Evolutionary conservation across 2,113 vertebrate species (phyloP).

Genomic region (Nothoprocta perdicaria): DNA sequence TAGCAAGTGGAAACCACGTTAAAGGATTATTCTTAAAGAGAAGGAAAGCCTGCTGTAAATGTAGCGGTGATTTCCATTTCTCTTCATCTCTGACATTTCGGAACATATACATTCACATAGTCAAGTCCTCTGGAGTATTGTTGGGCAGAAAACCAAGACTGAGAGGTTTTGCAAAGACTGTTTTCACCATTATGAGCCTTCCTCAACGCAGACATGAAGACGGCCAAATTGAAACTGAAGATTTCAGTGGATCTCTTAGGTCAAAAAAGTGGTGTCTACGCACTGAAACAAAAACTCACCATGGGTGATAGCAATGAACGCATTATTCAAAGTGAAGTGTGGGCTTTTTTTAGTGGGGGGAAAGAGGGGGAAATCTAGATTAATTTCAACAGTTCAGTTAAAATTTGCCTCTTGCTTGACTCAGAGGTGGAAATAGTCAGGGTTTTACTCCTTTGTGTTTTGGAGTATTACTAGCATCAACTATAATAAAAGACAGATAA

Average conservation of each 20-base stretch:
- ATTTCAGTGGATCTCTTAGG: neutral
- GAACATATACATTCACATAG: neutral
- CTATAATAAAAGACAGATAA: neutral
- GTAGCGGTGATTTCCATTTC: neutral
- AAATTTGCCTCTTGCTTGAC: neutral
- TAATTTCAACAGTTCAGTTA: neutral
- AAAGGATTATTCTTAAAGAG: neutral
- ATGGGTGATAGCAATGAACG: neutral
- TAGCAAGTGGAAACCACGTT: neutral
- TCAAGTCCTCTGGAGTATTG: neutral
- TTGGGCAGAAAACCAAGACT: conserved; percentile 12
- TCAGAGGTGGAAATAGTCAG: neutral
- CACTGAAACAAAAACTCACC: neutral
- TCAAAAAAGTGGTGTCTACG: neutral
- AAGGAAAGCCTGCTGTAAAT: neutral
- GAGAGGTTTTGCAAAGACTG: conserved; percentile 29
- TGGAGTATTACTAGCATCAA: neutral
- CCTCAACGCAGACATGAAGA: neutral
- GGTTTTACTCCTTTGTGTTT: neutral
- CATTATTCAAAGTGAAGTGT: neutral
- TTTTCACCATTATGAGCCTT: conserved; percentile 28
- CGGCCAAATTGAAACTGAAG: conserved; percentile 30
- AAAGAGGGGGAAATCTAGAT: neutral
- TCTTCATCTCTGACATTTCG: neutral
- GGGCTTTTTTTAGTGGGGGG: neutral